Conservation (phyloP, 1,140 invertebrate species). For the Monomorium pharaonis region DNA sequence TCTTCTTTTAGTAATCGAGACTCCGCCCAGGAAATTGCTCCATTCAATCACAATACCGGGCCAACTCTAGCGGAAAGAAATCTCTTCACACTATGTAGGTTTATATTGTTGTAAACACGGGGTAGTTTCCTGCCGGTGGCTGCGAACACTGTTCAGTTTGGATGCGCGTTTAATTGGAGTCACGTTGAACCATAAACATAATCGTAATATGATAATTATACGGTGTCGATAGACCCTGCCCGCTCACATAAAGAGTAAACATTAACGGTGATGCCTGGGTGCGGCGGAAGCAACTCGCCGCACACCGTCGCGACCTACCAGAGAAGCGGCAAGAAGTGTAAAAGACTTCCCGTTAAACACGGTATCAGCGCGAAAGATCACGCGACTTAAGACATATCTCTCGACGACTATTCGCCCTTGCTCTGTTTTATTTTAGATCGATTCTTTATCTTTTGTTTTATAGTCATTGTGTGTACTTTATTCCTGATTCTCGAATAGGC, state of each 20-base stretch:
- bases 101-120: conserved; percentile 63
- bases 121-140: not conserved
- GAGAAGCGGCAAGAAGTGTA: conserved; percentile 26
- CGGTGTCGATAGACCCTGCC: conserved; percentile 39
- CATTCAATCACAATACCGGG: not conserved
- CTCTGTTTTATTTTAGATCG: conserved; percentile 9
- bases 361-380: not conserved
- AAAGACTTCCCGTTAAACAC: conserved; percentile 32
- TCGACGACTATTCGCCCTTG: not conserved
- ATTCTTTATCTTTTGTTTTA: conserved; percentile 4
- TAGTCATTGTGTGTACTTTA: conserved; percentile 23
- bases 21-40: not conserved
- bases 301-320: not conserved
- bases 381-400: not conserved
- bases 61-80: not conserved
- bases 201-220: conserved; percentile 79
- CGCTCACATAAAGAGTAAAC: conserved; percentile 28
- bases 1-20: not conserved
- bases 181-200: conserved; percentile 69
- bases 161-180: conserved; percentile 73
- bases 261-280: conserved; percentile 42
- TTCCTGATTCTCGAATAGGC: conserved; percentile 20
- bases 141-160: not conserved
- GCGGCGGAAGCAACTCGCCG: not conserved
- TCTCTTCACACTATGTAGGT: not conserved